Evolutionary conservation across 2,797 vertebrate genomes (phyloP).

Genomic region (Coracias cyanogaster): DNA sequence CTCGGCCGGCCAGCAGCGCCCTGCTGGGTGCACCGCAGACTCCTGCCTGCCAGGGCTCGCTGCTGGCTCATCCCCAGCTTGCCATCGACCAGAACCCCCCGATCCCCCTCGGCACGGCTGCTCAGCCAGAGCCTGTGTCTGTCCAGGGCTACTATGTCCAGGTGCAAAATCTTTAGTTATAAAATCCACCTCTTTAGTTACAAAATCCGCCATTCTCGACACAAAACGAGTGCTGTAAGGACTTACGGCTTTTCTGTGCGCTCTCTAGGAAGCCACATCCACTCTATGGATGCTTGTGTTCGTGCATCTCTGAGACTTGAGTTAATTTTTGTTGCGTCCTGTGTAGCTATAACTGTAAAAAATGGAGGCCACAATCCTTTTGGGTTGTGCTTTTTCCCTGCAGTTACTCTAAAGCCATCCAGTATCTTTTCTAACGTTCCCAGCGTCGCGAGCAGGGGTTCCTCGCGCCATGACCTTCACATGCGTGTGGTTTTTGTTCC

Average conservation of each 20-base stretch:
- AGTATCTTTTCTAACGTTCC: rapidly evolving
- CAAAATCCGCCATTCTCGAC: rapidly evolving
- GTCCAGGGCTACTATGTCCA: too few relatives aligned
- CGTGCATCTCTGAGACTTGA: background rate
- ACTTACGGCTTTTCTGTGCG: background rate
- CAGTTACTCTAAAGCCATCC: rapidly evolving
- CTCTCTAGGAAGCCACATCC: background rate
- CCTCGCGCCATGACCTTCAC: background rate
- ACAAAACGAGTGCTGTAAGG: background rate
- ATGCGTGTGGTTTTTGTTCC: background rate
- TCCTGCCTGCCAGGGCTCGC: too few relatives aligned
- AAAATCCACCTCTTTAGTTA: background rate
- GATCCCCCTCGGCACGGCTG: too few relatives aligned
- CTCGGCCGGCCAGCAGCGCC: too few relatives aligned
- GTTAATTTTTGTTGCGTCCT: background rate
- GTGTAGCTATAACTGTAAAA: background rate
- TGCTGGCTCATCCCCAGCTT: too few relatives aligned
- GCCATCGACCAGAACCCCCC: too few relatives aligned
- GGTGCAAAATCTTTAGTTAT: too few relatives aligned
- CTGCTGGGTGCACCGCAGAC: too few relatives aligned
- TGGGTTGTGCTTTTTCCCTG: rapidly evolving
- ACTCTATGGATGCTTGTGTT: background rate
- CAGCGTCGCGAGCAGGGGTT: rapidly evolving
- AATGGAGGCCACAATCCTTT: rapidly evolving
- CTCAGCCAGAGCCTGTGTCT: too few relatives aligned